These are phyloP conservation scores for Cygnus olor DNA, from an alignment of 2,797 vertebrate genomes.

Conservation along the genomic window DNA sequence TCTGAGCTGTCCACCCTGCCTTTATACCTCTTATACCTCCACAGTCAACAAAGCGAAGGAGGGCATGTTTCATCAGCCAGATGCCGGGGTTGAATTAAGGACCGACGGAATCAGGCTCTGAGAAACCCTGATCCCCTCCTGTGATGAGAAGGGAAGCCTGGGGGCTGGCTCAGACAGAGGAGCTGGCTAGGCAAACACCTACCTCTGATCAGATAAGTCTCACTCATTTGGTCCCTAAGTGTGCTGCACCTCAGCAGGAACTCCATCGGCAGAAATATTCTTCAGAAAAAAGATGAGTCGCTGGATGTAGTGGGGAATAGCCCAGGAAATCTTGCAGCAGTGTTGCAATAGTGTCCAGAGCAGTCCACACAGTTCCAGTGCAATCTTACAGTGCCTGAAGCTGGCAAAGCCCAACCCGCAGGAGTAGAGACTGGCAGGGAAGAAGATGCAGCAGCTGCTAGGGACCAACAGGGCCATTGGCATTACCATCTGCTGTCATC, in stretches of 20 bases:
- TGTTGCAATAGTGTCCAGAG: not conserved
- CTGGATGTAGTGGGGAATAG: not conserved
- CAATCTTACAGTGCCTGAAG: not conserved
- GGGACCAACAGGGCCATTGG: not conserved
- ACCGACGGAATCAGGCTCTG: not conserved
- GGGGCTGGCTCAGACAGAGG: not conserved
- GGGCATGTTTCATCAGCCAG: not conserved
- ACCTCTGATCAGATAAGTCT: not conserved
- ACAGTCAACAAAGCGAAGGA: not conserved
- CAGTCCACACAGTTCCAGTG: rapidly evolving
- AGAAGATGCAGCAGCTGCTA: not conserved
- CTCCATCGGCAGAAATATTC: not conserved
- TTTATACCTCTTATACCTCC: not conserved
- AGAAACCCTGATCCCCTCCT: conserved; percentile 30
- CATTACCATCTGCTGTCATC: not conserved
- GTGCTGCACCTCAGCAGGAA: not conserved
- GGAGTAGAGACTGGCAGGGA: not conserved
- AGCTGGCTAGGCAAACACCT: not conserved
- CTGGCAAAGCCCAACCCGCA: not conserved
- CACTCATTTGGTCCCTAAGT: not conserved
- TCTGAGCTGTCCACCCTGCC: not conserved
- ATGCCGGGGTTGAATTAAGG: not conserved
- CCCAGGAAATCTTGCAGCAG: not conserved
- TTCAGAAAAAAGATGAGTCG: not conserved
- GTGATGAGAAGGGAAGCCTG: not conserved